These are phyloP conservation scores for Polydrusus tereticollis DNA, from an alignment of 2,888 invertebrate genomes.

Conservation along the genomic window DNA sequence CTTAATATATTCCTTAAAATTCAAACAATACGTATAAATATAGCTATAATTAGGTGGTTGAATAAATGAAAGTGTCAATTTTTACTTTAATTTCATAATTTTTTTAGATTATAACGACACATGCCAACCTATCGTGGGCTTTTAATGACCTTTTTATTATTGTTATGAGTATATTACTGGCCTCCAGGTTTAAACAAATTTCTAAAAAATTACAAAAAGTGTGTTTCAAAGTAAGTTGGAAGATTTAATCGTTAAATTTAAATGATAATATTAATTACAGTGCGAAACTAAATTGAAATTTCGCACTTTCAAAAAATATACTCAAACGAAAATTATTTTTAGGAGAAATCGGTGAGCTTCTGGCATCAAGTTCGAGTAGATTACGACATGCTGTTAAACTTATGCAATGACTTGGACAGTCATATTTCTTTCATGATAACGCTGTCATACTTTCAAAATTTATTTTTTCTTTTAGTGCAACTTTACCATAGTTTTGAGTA, in stretches of 20 bases:
- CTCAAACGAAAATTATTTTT: too few species aligned
- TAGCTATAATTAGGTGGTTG: too few species aligned
- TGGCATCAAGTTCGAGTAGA: slow-evolving; percentile 56
- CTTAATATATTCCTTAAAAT: too few species aligned
- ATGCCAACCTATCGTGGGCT: slow-evolving; percentile 72
- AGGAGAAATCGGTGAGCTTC: slow-evolving; percentile 68
- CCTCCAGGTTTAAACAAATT: slow-evolving; percentile 73
- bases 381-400: slow-evolving; percentile 51
- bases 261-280: too few species aligned
- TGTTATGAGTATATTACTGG: slow-evolving; percentile 75
- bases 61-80: too few species aligned
- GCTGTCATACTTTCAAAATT: slow-evolving; percentile 54
- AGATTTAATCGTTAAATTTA: too few species aligned
- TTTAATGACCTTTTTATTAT: slow-evolving; percentile 80
- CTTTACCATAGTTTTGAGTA: slow-evolving; percentile 64
- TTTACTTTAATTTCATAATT: too few species aligned
- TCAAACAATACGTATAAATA: too few species aligned
- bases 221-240: slow-evolving; percentile 1
- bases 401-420: slow-evolving; percentile 50
- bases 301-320: too few species aligned
- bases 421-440: slow-evolving; percentile 53
- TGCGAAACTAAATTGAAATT: too few species aligned
- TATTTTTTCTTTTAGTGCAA: slow-evolving; percentile 56
- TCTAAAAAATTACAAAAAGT: slow-evolving; percentile 18
- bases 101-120: slow-evolving; percentile 25